Base-by-base conservation (phyloP, 2,113 vertebrate genomes). In the Stigmatopora nigra region DNA sequence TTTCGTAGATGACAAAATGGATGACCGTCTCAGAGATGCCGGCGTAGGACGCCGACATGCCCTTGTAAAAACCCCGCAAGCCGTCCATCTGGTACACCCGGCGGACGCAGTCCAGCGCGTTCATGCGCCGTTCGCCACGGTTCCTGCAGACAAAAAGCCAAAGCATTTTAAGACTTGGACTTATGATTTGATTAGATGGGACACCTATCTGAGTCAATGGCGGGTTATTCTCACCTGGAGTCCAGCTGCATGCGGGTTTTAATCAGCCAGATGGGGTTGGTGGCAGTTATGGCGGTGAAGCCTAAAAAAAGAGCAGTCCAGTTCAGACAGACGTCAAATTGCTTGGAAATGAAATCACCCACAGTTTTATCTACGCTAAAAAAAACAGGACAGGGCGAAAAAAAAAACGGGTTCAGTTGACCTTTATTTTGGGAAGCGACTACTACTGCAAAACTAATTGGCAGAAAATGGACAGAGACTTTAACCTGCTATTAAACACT, bases 11-110 rank as follows among this genome's bases (percentile, higher is more conserved):
- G 88, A 97, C 96, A 82, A 99, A 99, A 79, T 99, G 95, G 85
- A 99, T 95, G 70, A 99, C 95, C 77, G 97, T 99, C 90, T 99
- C 97, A 61, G 96, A 98, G 88, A 99, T 99, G 88, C 97, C 96
- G 15, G 95, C 97, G 0, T 99, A 99, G 0, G 96, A 99, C 13
- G 97, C 97, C 0, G 97, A 98, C 96, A 99, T 98, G 75, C 97
- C 97, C 69, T 93, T 90, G 86, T 99, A 99, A 90, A 99, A 99
- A 62, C 97, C 97, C 80, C 88, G 93, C 22, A 95, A 62, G 59
- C 97, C 97, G 66, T 98, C 96, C 65, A 91, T 83, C 70, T 75
- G 93, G 90, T 98, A 99, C n/a, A 99, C 97, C 79, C 89, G 93
- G 65, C 84, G 89, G 76, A 97, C 75, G 71, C 97, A 99, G 69